Evolutionary conservation across 2,113 vertebrate genomes (phyloP), one percentile per base, ranked within the genome.

Genomic region (cattle (Bos taurus)): DNA sequence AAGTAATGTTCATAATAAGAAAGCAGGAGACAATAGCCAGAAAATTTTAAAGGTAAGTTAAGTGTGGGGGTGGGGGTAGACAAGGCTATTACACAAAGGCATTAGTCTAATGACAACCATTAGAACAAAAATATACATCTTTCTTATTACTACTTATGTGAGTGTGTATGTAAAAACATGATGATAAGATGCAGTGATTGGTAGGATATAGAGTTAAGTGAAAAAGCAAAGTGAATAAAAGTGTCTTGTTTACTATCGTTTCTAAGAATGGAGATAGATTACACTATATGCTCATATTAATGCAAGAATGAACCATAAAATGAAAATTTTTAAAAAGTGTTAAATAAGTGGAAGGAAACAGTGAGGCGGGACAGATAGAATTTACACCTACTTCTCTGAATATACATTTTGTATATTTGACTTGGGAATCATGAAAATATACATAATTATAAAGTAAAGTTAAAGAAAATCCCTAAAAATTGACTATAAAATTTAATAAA

Each of bases 391-490:
- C 71, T 83, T 96, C 77, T 80, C 48, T 87, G 77, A 95, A 87
- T 71, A 80, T 57, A 43, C 4, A 74, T 74, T 88, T 89, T 93
- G n/a, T 54, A 36, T 43, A 77, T 84, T 57, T 92, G 30, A 86
- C 56, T 89, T 86, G 54, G 26, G 28, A 91, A 71, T 91, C n/a
- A 60, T 36, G 16, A 40, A 97, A 50, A 64, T 30, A 54, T 25
- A 64, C 13, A 78, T 48, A 36, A 90, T 94, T 87, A 67, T 86
- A 82, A 95, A 90, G 60, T 43, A 57, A 52, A 90, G 52, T 71
- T 89, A 86, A 97, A 93, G 78, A 88, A 90, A 84, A 33, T 83
- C 81, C 28, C 71, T 77, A 92, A 64, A 88, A 50, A 89, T 78
- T 91, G 54, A 16, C 43, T 91, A 16, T 52, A 67, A 96, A 96